A percentile compares a stretch with the other conserved stretches of the same genome.
These are phyloP conservation scores for Fopius arisanus DNA, from an alignment of 1,140 invertebrate genomes.

Conservation along the genomic window DNA sequence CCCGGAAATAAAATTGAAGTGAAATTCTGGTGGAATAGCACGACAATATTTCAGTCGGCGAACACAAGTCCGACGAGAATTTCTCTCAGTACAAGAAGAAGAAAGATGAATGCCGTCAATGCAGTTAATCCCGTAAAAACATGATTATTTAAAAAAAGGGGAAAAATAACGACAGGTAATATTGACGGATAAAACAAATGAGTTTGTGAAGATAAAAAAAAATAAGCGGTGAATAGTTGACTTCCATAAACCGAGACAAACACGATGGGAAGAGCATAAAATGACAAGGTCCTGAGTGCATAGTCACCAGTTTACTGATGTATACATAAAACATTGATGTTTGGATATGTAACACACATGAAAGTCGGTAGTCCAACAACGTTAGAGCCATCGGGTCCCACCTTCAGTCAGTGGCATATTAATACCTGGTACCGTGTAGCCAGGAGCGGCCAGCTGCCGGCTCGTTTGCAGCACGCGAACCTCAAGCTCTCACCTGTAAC, in stretches of 20 bases:
- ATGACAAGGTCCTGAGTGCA: background rate
- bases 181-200: background rate
- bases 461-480: conserved; percentile 62
- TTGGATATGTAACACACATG: conserved; percentile 14
- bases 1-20: too few relatives aligned
- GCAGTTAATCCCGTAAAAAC: too few relatives aligned
- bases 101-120: too few relatives aligned
- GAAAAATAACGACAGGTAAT: background rate
- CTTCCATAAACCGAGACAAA: background rate
- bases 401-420: conserved; percentile 59
- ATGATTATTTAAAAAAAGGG: too few relatives aligned
- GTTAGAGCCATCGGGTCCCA: conserved; percentile 39
- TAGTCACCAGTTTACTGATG: conserved; percentile 6
- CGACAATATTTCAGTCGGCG: too few relatives aligned
- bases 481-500: conserved; percentile 62
- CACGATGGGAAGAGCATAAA: background rate
- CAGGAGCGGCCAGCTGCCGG: conserved; percentile 58
- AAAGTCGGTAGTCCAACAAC: conserved; percentile 3
- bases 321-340: conserved; percentile 13
- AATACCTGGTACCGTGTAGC: conserved; percentile 53
- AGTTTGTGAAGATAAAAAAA: background rate
- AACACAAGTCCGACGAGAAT: too few relatives aligned
- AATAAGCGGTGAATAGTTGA: background rate
- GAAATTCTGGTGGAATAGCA: too few relatives aligned
- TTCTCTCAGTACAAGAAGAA: too few relatives aligned